Evolutionary conservation across 2,797 vertebrate species (phyloP), one percentile per base, ranked within the genome.

Genomic region (Megaceryle alcyon): DNA sequence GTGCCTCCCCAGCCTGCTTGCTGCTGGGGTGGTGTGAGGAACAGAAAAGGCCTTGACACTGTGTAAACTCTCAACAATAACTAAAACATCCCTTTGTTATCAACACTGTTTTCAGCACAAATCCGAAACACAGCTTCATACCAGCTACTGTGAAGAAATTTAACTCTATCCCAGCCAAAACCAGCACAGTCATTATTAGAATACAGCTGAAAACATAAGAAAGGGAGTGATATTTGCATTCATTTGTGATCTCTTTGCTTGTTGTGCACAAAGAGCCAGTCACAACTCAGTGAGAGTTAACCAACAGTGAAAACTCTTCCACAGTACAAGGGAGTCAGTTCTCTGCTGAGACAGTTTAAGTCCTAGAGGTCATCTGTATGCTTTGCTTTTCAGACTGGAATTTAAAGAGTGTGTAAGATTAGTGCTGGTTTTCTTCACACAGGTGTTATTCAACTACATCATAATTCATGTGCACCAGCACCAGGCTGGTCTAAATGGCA

Each of bases 1-100:
- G 28, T 26, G 10, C 16, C 18, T 9, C 16, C 5, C 21, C 43
- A 44, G 6, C 33, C 31, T 25, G 8, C 53, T 26, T 4, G 0
- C 37, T 26, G 22, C 7, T 6, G 12, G 28, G 14, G 12, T 7
- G 18, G 18, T 0, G 3, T n/a, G 39, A 60, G 64, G 4, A 26
- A 11, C 4, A 60, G 46, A 31, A 77, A 8, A 69, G 37, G 2
- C n/a, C n/a, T 26, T 26, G 29, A 4, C 8, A 4, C 25, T n/a
- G n/a, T 22, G 11, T 20, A 7, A 46, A 12, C 14, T 7, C 35
- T 53, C 11, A 37, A 8, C 28, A 19, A 5, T 18, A 28, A 53
- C 5, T 4, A 29, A 57, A 49, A 48, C 35, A 49, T 12, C 28
- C 2, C 9, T n/a, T 12, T 26, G 6, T 28, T 57, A 41, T 17